Percentiles rank a stretch among this genome's conserved stretches.
Evolutionary conservation across 2,888 invertebrate genomes (phyloP).

Genomic region (Tetragonula carbonaria): DNA sequence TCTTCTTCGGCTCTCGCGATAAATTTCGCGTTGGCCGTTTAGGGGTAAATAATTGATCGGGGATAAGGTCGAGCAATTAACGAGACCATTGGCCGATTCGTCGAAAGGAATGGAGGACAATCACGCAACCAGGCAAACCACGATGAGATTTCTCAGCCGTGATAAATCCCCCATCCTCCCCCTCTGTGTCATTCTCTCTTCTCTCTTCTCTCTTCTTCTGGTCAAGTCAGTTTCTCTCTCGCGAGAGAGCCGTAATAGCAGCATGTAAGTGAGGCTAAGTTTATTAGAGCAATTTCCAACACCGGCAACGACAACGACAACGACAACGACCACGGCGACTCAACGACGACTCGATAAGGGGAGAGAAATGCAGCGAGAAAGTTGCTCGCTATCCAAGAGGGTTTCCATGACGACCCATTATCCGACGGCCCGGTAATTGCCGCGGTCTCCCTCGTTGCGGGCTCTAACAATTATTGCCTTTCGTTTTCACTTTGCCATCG

Average conservation of each 20-base stretch:
- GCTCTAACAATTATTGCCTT: slow-evolving; percentile 55
- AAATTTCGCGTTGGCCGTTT: slow-evolving; percentile 16
- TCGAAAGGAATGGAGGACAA: slow-evolving; percentile 42
- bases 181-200: not conserved
- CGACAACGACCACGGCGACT: not conserved
- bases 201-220: not conserved
- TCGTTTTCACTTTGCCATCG: slow-evolving; percentile 39
- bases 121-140: slow-evolving; percentile 36
- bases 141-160: slow-evolving; percentile 54
- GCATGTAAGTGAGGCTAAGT: slow-evolving; percentile 65
- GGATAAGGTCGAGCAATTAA: slow-evolving; percentile 54
- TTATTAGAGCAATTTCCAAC: slow-evolving; percentile 74
- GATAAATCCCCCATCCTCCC: slow-evolving; percentile 50
- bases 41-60: slow-evolving; percentile 45
- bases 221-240: slow-evolving; percentile 8
- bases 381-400: slow-evolving; percentile 48
- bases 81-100: slow-evolving; percentile 45
- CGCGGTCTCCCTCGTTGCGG: slow-evolving; percentile 35
- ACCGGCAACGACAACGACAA: slow-evolving; percentile 51
- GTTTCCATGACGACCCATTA: slow-evolving; percentile 71
- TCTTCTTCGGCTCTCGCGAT: not conserved
- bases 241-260: slow-evolving; percentile 23
- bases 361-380: slow-evolving; percentile 55
- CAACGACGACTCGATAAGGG: slow-evolving; percentile 40
- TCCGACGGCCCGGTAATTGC: slow-evolving; percentile 59